Evolutionary conservation across 2,113 vertebrate species (phyloP), one percentile per base, ranked within the genome.

Genomic region (Etia nguti): DNA sequence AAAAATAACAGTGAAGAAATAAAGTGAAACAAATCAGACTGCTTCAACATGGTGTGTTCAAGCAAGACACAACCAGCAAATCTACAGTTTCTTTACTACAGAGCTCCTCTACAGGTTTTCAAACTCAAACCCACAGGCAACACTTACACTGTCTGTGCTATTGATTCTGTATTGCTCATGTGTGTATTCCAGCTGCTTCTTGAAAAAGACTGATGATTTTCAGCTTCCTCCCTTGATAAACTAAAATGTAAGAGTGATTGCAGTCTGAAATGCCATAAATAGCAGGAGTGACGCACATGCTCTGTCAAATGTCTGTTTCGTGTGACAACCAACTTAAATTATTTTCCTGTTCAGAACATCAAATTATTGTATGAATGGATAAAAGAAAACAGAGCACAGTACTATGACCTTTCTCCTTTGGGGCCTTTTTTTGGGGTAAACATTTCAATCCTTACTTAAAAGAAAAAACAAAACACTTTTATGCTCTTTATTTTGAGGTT

Each of bases 231-330:
- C 86, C 92, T 92, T 86, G 82, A 90, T 87, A 43, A 57, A 57
- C 88, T 92, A 73, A 90, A 90, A 93, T 90, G 83, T 82, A 91
- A 46, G 83, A 88, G 75, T 87, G 86, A 92, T 92, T 93, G 81
- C 82, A 89, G 85, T 92, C 88, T 86, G 79, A 92, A 88, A 86
- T 83, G 68, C 92, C 89, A 93, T 90, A 94, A 94, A 95, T 95
- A 94, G 92, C 89, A 88, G 38, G 68, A 90, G 79, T 95, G 94
- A 95, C 92, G 93, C 95, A 94, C 85, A 82, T 22, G 77, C 86
- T 89, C 92, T 92, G 90, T 95, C 92, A 94, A 90, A 93, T 79
- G 84, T 93, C 90, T 84, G 84, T 93, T 94, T 94, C 29, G 77
- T 88, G 59, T 86, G 90, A 94, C 88, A 89, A 82, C 86, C 85